Base-by-base conservation (phyloP, 2,888 invertebrate species). In the Orchesellides sinensis region DNA sequence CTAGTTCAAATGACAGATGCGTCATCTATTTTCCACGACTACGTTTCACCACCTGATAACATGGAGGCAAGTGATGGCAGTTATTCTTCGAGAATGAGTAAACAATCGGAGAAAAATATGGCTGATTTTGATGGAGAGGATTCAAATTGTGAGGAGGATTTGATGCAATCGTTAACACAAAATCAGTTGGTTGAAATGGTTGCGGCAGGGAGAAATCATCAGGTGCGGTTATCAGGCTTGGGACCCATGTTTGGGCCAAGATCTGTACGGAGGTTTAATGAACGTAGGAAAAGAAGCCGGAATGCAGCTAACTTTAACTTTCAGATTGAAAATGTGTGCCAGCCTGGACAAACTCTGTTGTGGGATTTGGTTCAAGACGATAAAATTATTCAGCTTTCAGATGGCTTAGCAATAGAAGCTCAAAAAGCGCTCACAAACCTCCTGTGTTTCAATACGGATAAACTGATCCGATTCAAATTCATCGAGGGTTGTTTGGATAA, bases 351-450 rank as follows among this genome's bases (percentile, higher is more conserved):
- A 90, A 98, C 98, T 5, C 91, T 98, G 84, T 92, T 98, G 1
- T 98, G 98, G 98, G 98, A 98, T 91, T 91, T 98, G 84, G 91
- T 98, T 85, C 97, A 97, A 90, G 97, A 98, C 90, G 95, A 96
- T 88, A 94, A 94, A 91, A 96, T 96, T 90, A 95, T 94, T 80
- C 95, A 95, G 89, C 91, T 98, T 3, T 96, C 97, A 0, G 98
- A 98, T 91, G 96, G 97, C 0, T 90, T 98, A 69, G 96, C 96
- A 0, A 90, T 95, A n/a, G 98, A 98, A 91, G 97, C 97, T 0
- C 98, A 98, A 90, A 98, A 98, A 89, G 96, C 96, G 1, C 91
- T 98, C 0, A 96, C 96, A 88, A 96, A 96, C 87, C 91, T 98
- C 25, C 92, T 98, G 0, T 97, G 97, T 89, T 97, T 96, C 89